Conservation (phyloP, 2,797 vertebrate genomes). For the Coccyzus lansbergi region DNA sequence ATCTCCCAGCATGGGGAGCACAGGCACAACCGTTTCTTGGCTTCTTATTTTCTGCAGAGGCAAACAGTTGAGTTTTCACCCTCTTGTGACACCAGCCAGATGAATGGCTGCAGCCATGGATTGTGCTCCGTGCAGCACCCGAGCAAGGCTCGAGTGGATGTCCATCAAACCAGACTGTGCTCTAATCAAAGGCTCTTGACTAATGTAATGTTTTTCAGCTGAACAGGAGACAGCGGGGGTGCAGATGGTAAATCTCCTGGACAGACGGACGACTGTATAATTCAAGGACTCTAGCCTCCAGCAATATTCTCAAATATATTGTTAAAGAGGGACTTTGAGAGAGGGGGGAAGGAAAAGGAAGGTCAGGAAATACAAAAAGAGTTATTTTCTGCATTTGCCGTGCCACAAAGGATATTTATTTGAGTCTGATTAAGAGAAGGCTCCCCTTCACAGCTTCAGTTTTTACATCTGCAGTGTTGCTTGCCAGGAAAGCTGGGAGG, state of each 20-base stretch:
- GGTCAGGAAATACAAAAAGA: neutral
- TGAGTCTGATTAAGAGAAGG: neutral
- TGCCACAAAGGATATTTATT: neutral
- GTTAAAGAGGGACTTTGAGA: neutral
- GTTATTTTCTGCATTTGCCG: neutral
- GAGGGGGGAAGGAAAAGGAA: neutral
- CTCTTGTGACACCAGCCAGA: neutral
- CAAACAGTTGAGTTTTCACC: neutral
- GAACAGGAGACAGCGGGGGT: neutral
- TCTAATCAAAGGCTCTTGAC: neutral
- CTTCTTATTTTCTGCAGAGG: neutral
- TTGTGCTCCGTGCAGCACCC: neutral
- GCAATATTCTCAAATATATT: neutral
- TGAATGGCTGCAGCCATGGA: fast-evolving
- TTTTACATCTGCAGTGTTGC: fast-evolving
- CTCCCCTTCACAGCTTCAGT: neutral
- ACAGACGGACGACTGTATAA: neutral
- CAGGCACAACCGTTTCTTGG: neutral
- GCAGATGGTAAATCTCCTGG: slow-evolving; percentile 21
- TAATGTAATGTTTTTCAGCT: neutral
- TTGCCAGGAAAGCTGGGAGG: neutral
- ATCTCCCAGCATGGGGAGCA: neutral
- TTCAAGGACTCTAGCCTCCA: neutral
- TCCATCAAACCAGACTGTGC: neutral
- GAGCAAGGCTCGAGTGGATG: neutral